Base-by-base conservation (phyloP, 2,888 invertebrate genomes). In the Drosophila putrida region DNA sequence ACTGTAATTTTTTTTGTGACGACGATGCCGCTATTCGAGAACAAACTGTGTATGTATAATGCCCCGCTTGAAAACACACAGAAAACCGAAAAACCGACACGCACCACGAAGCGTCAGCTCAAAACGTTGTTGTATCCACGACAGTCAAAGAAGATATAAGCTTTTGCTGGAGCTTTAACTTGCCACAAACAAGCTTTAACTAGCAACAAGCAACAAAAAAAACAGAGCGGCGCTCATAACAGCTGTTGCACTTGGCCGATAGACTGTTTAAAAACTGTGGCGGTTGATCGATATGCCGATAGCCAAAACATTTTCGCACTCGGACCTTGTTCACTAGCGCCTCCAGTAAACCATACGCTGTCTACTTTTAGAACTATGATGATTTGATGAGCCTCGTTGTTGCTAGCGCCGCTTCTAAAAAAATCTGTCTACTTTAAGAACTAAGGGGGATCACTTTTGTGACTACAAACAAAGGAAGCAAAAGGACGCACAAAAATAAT, bases 181-280 rank as follows among this genome's bases (percentile, higher is more conserved):
- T 83, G 83, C 79, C 60, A 81, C 81, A 81, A 80, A 81, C 81
- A 81, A 80, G 83, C 69, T 72, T 59, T 46, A 51, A 63, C 77
- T 69, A 75, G 77, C 75, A 75, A 75, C 75, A 75, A 75, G 77
- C 75, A 55, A 20, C n/a, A n/a, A 20, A 20, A 20, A 2, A 13
- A 55, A 8, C 58, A 50, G 25, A 68, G 54, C 28, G 53, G 36
- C 25, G 43, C 58, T 61, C 25, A 39, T 6, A 44, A 28, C 75
- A 75, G 75, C 76, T 75, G 71, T 36, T 67, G 15, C 15, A 10
- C 4, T 53, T 53, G 31, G 28, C 39, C 39, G 28, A 71, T 28
- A 39, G 13, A 10, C 6, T 6, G 36, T 39, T 27, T 63, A 44
- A n/a, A 35, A 6, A 36, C 10, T 33, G 71, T 61, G 60, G 55